Conservation (phyloP, 1,140 invertebrate species). For the Pectinophora gossypiella region DNA sequence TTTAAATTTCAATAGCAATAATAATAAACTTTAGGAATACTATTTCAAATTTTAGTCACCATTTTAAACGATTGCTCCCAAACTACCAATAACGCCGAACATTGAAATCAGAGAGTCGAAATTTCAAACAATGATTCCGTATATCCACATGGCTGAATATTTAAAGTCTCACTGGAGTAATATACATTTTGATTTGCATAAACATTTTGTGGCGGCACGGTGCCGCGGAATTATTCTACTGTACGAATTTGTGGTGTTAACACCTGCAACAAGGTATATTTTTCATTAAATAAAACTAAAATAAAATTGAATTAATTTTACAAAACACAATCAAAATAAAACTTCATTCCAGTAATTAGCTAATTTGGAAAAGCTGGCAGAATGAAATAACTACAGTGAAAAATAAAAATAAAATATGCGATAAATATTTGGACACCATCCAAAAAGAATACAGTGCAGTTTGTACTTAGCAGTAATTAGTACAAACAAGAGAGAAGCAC, state of each 20-base stretch:
- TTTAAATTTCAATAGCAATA: no score
- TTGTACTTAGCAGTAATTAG: no score
- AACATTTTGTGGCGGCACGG: background rate
- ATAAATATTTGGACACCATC: no score
- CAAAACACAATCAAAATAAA: background rate
- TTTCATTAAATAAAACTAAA: background rate
- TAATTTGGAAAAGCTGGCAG: background rate
- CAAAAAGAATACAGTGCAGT: no score
- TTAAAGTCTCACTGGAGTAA: background rate
- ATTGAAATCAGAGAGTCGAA: no score
- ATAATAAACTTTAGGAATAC: no score
- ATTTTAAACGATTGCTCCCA: no score
- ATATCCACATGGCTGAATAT: background rate
- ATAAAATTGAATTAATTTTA: background rate
- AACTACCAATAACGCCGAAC: no score
- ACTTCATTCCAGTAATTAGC: background rate
- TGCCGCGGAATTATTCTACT: background rate
- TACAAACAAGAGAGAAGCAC: no score
- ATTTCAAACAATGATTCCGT: background rate
- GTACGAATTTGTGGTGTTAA: background rate
- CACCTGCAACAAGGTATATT: background rate
- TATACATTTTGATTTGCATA: conserved; percentile 1
- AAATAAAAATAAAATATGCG: no score
- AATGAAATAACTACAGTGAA: background rate
- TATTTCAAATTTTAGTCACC: no score